These are phyloP conservation scores for Oreochromis grahami DNA, from an alignment of 2,797 vertebrate genomes.

Conservation along the genomic window DNA sequence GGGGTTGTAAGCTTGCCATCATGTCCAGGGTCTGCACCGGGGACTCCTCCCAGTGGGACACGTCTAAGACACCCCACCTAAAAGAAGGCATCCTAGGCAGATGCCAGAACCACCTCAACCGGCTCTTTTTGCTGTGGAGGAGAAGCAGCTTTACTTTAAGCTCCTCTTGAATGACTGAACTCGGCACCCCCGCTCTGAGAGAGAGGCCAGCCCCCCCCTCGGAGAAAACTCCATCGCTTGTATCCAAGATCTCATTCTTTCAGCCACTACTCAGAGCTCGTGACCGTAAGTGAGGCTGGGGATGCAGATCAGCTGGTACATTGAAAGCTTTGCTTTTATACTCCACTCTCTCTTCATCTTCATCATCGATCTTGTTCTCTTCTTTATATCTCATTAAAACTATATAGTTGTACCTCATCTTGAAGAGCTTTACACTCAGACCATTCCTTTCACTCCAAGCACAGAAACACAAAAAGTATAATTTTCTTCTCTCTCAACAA, in stretches of 20 bases:
- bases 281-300: not conserved
- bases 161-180: not conserved
- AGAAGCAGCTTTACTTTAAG: not conserved
- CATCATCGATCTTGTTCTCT: not conserved
- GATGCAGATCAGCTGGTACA: not conserved
- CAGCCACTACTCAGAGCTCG: not conserved
- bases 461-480: not conserved
- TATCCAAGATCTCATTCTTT: not conserved
- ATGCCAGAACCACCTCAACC: not conserved
- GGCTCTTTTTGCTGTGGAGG: not conserved
- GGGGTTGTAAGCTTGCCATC: not conserved
- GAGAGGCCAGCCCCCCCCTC: not conserved
- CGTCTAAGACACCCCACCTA: not conserved
- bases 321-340: not conserved
- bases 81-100: not conserved
- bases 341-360: not conserved
- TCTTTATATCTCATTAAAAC: not conserved
- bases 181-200: not conserved
- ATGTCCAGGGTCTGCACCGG: not conserved
- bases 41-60: not conserved
- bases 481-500: not conserved
- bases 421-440: not conserved
- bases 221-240: not conserved
- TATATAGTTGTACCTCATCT: not conserved
- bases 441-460: accelerated